These are phyloP conservation scores for mouse (Mus musculus) DNA, from an alignment of 2,113 vertebrate species.

Conservation along the genomic window DNA sequence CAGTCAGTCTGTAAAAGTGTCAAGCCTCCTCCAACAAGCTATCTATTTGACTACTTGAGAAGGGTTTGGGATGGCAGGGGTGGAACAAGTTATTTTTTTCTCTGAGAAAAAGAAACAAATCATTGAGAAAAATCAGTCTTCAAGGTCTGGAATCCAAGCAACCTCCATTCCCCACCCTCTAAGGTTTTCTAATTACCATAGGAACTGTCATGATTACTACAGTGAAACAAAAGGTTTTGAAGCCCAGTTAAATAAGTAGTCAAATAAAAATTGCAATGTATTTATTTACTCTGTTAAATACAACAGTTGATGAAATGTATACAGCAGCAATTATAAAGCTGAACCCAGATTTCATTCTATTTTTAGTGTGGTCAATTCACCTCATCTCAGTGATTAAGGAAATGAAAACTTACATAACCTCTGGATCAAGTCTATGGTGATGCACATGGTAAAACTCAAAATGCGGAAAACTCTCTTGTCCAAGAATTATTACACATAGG, in stretches of 20 bases:
- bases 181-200: slow-evolving; percentile 56
- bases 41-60: slow-evolving; percentile 57
- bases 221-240: slow-evolving; percentile 61
- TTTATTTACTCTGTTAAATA: slow-evolving; percentile 62
- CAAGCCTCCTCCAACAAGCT: slow-evolving; percentile 54
- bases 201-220: slow-evolving; percentile 22
- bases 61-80: background rate
- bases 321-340: slow-evolving; percentile 43
- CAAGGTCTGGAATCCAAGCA: slow-evolving; percentile 32
- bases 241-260: slow-evolving; percentile 66
- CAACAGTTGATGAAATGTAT: slow-evolving; percentile 45
- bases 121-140: slow-evolving; percentile 60
- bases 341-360: slow-evolving; percentile 52
- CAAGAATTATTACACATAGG: background rate
- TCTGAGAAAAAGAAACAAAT: slow-evolving; percentile 67
- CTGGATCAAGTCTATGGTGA: background rate
- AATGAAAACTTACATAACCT: slow-evolving; percentile 28
- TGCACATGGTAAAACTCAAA: slow-evolving; percentile 31
- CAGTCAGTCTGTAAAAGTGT: slow-evolving; percentile 66
- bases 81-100: background rate
- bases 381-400: background rate
- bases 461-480: slow-evolving; percentile 6
- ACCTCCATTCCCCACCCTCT: background rate
- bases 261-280: slow-evolving; percentile 53
- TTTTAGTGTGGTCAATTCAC: slow-evolving; percentile 48